phyloP scores from a whole-genome alignment of 64 coral and sea anemone genomes.

The Trachythela sp. region DNA sequence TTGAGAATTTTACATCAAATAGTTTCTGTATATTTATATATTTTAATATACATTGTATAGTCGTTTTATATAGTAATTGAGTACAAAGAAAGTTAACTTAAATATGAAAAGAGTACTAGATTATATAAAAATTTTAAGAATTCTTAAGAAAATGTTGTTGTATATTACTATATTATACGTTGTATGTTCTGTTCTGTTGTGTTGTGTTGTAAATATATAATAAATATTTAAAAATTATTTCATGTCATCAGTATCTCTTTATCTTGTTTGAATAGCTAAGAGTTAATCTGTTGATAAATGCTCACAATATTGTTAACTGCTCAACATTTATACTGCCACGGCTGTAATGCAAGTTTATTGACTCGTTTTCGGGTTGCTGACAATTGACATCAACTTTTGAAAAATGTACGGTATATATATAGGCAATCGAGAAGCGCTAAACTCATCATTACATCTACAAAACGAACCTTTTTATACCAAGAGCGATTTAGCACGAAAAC shows the following conservation, averaged over 20 bases:
- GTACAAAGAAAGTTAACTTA: neutral
- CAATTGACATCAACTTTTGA: no score
- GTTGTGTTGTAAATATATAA: neutral
- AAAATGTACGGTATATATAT: no score
- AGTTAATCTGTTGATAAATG: no score
- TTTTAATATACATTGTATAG: neutral
- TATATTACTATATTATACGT: conserved; percentile 10
- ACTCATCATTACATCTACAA: no score
- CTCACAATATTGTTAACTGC: no score
- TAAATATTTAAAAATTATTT: neutral
- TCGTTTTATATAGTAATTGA: neutral
- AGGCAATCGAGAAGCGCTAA: no score
- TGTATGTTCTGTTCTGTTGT: neutral
- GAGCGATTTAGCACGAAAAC: no score
- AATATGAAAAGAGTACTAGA: neutral
- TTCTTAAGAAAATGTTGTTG: neutral
- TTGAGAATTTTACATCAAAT: neutral
- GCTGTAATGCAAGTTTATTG: no score
- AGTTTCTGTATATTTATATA: conserved; percentile 11
- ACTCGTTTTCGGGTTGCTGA: no score
- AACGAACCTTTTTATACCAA: no score
- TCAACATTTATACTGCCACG: no score
- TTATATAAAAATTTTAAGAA: neutral
- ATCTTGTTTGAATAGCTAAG: neutral
- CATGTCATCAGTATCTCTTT: neutral